Evolutionary conservation across 2,797 vertebrate species (phyloP), one percentile per base, ranked within the genome.

Genomic region (Fringilla coelebs): DNA sequence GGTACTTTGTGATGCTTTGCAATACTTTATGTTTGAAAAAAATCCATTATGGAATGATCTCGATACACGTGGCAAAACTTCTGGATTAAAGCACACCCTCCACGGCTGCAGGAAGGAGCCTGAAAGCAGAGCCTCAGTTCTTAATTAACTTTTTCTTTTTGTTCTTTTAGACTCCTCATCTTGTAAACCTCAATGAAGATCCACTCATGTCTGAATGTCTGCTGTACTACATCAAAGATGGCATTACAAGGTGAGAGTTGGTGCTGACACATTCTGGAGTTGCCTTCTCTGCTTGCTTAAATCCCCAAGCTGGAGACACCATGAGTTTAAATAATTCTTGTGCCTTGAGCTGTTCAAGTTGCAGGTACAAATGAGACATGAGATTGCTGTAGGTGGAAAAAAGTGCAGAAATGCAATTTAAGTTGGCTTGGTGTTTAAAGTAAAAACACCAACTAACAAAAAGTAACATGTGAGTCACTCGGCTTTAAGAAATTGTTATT

Each of bases 151-250:
- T 63, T 24, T 80, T 24, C 45, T 92, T 63, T 87, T 67, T 84
- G 77, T 92, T 96, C 92, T 94, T 97, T 60, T 96, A 99, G 99
- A 99, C 99, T 63, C 99, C 99, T 94, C 99, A 99, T 96, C 98
- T 99, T 85, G 99, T 99, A 85, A 99, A 99, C 97, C 98, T 99
- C 95, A 99, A 99, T 45, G 99, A 99, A 97, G 99, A 99, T 96
- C 99, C 99, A 15, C 98, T 99, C 72, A 99, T 99, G 99, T 99
- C 99, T 4, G 99, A 99, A 96, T 99, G 99, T 97, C 98, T 99
- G 87, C 98, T 99, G 71, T 99, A 99, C 97, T 99, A 99, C 97
- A 99, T 99, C 98, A 99, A 99, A 98, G 99, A 99, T 57, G 99
- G 99, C 45, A 99, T 99, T 92, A 99, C 99, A 78, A 99, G 99